Percentiles rank a stretch among this genome's conserved stretches.
These are phyloP conservation scores for Phoebastria nigripes DNA, from an alignment of 2,797 vertebrate species.

Conservation along the genomic window DNA sequence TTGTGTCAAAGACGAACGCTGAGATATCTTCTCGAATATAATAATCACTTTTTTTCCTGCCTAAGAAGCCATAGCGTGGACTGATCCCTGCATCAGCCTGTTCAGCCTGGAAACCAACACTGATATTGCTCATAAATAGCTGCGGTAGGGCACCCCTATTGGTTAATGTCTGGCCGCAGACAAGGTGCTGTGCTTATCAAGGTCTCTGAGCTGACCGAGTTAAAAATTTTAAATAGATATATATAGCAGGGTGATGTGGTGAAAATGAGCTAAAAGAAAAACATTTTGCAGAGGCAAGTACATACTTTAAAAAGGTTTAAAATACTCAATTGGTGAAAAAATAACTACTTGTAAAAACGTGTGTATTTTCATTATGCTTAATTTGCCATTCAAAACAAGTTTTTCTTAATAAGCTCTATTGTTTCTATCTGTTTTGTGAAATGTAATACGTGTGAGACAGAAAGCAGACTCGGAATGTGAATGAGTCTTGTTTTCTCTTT, in stretches of 20 bases:
- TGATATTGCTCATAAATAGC: neutral
- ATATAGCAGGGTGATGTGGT: neutral
- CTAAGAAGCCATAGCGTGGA: neutral
- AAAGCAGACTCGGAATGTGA: constrained; percentile 78
- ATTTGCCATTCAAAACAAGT: constrained; percentile 79
- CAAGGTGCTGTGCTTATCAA: neutral
- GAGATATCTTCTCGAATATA: neutral
- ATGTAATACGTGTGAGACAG: constrained; percentile 79
- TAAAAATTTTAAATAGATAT: neutral
- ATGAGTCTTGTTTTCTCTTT: constrained; percentile 70
- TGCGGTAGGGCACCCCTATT: neutral
- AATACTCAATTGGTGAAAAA: constrained; percentile 72
- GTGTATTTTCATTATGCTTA: constrained; percentile 74
- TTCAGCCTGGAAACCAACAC: neutral
- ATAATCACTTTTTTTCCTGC: neutral
- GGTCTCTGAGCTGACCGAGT: neutral
- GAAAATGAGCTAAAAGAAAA: constrained; percentile 54
- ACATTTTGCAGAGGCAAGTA: constrained; percentile 62
- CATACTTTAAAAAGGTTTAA: constrained; percentile 66
- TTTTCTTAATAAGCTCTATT: constrained; percentile 80
- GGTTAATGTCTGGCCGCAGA: neutral
- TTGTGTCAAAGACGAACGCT: neutral
- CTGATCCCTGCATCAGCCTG: neutral
- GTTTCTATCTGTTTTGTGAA: constrained; percentile 80
- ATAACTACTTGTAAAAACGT: constrained; percentile 66